Evolutionary conservation across 2,113 vertebrate species (phyloP).

Genomic region (Paradoxurus hermaphroditus): DNA sequence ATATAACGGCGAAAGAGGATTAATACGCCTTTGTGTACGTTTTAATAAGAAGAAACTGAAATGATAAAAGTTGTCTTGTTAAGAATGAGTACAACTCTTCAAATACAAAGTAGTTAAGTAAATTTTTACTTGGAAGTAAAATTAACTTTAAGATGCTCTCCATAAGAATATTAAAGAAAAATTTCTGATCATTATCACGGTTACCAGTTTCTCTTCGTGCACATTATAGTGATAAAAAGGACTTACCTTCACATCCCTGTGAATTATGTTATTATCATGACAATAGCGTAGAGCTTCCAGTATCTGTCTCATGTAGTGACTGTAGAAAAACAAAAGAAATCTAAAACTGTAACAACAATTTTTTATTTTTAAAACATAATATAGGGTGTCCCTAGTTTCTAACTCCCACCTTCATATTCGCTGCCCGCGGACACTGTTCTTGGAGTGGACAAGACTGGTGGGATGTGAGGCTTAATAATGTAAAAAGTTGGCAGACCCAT

Average conservation of each 20-base stretch:
- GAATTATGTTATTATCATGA: slow-evolving; percentile 99
- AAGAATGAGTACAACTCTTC: slow-evolving; percentile 59
- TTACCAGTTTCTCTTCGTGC: slow-evolving; percentile 8
- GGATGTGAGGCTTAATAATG: slow-evolving; percentile 18
- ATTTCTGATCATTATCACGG: slow-evolving; percentile 7
- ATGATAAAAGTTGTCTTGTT: slow-evolving; percentile 34
- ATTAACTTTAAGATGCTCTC: slow-evolving; percentile 36
- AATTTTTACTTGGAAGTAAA: slow-evolving; percentile 55
- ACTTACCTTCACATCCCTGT: slow-evolving; percentile 98
- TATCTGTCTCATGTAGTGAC: slow-evolving; percentile 99
- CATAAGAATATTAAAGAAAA: slow-evolving; percentile 38
- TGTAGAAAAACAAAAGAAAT: slow-evolving; percentile 82
- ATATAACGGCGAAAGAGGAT: slow-evolving; percentile 22
- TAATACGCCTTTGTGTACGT: not conserved
- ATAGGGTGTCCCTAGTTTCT: not conserved
- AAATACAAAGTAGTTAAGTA: slow-evolving; percentile 46
- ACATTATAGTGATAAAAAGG: slow-evolving; percentile 13
- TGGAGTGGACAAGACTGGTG: not conserved
- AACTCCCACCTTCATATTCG: not conserved
- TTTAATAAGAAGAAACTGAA: slow-evolving; percentile 54
- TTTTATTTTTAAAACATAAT: slow-evolving; percentile 42
- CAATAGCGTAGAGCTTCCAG: slow-evolving; percentile 98
- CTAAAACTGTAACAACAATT: slow-evolving; percentile 54
- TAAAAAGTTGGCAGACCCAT: not conserved
- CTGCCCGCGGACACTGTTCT: not conserved